phyloP scores from a whole-genome alignment of 1,140 invertebrate species.

The Homarus americanus region DNA sequence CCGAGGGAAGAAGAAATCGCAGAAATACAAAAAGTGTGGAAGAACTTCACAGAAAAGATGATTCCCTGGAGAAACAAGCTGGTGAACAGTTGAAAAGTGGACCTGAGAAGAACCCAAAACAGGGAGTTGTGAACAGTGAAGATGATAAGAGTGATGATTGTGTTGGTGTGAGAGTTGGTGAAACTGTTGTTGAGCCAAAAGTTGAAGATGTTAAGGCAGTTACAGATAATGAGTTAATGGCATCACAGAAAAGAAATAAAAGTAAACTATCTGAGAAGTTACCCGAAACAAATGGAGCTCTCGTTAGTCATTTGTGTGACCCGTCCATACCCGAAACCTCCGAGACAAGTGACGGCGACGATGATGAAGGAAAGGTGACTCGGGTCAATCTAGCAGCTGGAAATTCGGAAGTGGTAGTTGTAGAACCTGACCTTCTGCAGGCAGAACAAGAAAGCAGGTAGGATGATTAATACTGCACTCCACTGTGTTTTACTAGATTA shows the following conservation, averaged over 20 bases:
- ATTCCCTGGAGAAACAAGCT: not conserved
- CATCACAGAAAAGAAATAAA: not conserved
- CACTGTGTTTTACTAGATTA: too few species aligned
- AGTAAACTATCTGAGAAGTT: not conserved
- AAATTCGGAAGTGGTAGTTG: not conserved
- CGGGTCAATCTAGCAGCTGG: not conserved
- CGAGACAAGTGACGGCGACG: conserved; percentile 70
- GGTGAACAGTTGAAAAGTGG: not conserved
- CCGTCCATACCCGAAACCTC: conserved; percentile 76
- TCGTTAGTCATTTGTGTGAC: conserved; percentile 45
- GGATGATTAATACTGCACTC: not conserved
- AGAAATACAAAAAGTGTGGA: conserved; percentile 42
- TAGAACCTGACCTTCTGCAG: conserved; percentile 8
- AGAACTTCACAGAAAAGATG: conserved; percentile 18
- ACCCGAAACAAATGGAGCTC: not conserved
- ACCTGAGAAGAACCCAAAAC: not conserved
- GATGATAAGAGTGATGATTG: not conserved
- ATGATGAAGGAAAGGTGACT: conserved; percentile 79
- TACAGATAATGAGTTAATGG: not conserved
- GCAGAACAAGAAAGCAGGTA: conserved; percentile 48
- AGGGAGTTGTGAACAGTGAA: not conserved
- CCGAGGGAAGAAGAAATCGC: conserved; percentile 31
- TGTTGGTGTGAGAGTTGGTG: not conserved
- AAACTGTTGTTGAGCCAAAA: not conserved
- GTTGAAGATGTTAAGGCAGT: not conserved